Evolutionary conservation across 1,140 invertebrate genomes (phyloP).

Genomic region (Forficula auricularia): DNA sequence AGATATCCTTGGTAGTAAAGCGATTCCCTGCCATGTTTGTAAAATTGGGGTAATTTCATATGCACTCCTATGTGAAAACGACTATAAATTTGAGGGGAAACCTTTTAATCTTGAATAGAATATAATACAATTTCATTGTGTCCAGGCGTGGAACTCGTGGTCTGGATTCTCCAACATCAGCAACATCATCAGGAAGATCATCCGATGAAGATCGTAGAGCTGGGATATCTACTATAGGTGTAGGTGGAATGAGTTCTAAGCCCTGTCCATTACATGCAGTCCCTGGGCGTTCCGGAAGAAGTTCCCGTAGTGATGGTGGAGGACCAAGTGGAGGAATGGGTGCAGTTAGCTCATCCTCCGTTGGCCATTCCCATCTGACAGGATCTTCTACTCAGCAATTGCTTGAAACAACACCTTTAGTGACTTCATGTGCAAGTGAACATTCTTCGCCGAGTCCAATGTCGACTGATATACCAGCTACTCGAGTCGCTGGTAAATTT

Average conservation of each 20-base stretch:
- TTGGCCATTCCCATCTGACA: no score
- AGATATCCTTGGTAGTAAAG: no score
- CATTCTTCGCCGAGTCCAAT: slow-evolving; percentile 6
- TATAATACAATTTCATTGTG: no score
- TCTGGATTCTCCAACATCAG: slow-evolving; percentile 28
- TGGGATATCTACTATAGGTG: background rate
- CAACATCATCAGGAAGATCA: slow-evolving; percentile 27
- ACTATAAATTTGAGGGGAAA: no score
- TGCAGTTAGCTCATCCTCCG: no score
- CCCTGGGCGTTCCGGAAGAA: slow-evolving; percentile 5
- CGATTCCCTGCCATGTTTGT: no score
- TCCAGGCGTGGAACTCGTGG: slow-evolving; percentile 1
- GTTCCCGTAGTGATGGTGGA: no score
- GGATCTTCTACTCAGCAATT: background rate
- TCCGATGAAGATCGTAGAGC: slow-evolving; percentile 23
- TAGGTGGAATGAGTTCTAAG: background rate
- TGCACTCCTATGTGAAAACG: no score
- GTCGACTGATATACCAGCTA: slow-evolving; percentile 3
- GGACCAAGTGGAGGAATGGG: no score
- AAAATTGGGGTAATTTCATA: no score
- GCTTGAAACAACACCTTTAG: slow-evolving; percentile 9
- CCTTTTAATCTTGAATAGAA: no score
- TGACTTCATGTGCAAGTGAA: slow-evolving; percentile 8
- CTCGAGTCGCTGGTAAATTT: background rate
- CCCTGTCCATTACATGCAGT: slow-evolving; percentile 2